Conservation (phyloP, 2,888 invertebrate species). For the Cistogaster globosa region DNA sequence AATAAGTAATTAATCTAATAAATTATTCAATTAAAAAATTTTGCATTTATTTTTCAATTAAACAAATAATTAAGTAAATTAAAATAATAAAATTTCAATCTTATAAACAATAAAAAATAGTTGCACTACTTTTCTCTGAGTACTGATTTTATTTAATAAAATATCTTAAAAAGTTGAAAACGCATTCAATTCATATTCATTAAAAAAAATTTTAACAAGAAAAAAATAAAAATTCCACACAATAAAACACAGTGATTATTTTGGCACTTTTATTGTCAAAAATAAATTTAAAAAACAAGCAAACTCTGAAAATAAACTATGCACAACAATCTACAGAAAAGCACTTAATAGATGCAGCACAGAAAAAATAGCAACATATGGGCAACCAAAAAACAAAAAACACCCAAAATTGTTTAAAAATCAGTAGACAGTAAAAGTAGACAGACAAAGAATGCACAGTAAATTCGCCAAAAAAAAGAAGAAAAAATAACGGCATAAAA, state of each 20-base stretch:
- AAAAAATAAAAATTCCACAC: conserved; percentile 17
- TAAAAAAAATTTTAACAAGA: neutral
- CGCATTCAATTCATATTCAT: conserved; percentile 19
- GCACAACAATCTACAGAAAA: conserved; percentile 27
- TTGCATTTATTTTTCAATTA: too few relatives aligned
- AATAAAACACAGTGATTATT: conserved; percentile 44
- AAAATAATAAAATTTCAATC: too few relatives aligned
- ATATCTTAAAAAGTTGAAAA: neutral
- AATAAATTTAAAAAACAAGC: neutral
- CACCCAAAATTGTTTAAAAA: conserved; percentile 44
- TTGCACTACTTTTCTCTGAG: too few relatives aligned
- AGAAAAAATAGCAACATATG: conserved; percentile 8
- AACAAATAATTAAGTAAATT: too few relatives aligned
- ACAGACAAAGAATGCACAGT: conserved; percentile 20
- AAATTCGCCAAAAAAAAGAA: conserved; percentile 18
- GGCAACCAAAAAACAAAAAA: neutral
- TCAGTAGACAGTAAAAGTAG: conserved; percentile 58
- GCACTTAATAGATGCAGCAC: conserved; percentile 41
- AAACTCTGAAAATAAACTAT: neutral
- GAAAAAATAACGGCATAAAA: neutral
- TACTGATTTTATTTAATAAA: neutral
- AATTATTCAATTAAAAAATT: too few relatives aligned
- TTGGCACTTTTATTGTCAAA: conserved; percentile 39
- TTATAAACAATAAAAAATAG: too few relatives aligned
- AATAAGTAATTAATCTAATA: too few relatives aligned